phyloP scores from a whole-genome alignment of 1,140 invertebrate species.

The Drosophila oshimai region DNA sequence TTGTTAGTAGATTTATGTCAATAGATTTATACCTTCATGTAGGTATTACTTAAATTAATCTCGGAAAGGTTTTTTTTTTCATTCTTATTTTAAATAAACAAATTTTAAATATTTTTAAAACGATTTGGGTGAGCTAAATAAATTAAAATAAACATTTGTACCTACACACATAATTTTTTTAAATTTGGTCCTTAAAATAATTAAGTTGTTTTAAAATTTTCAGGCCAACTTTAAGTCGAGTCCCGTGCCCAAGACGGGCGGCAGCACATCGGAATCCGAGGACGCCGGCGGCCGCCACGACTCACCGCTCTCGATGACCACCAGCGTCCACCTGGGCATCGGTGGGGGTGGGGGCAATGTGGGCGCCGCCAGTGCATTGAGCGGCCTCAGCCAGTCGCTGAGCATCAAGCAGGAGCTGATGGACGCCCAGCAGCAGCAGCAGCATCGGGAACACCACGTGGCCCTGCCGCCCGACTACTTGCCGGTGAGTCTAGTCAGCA shows the following conservation, averaged over 20 bases:
- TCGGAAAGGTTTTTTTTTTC: too few species aligned
- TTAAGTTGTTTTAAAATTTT: conserved; percentile 42
- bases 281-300: conserved; percentile 85
- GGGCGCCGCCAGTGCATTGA: conserved; percentile 62
- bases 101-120: too few species aligned
- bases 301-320: conserved; percentile 82
- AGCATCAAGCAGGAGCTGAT: conserved; percentile 87
- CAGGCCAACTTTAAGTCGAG: conserved; percentile 86
- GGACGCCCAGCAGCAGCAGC: conserved; percentile 78
- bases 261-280: conserved; percentile 85
- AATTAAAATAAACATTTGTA: too few species aligned
- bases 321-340: conserved; percentile 64
- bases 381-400: conserved; percentile 83
- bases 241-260: conserved; percentile 85
- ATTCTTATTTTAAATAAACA: too few species aligned
- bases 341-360: conserved; percentile 79
- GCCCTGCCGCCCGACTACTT: conserved; percentile 77
- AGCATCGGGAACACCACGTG: conserved; percentile 79
- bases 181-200: too few species aligned
- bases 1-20: too few species aligned
- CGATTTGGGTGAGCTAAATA: too few species aligned
- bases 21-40: too few species aligned
- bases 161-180: background rate
- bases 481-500: conserved; percentile 82
- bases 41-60: too few species aligned